Evolutionary conservation across 92 coral and sea anemone genomes (phyloP).

Genomic region (Paragorgia papillata): DNA sequence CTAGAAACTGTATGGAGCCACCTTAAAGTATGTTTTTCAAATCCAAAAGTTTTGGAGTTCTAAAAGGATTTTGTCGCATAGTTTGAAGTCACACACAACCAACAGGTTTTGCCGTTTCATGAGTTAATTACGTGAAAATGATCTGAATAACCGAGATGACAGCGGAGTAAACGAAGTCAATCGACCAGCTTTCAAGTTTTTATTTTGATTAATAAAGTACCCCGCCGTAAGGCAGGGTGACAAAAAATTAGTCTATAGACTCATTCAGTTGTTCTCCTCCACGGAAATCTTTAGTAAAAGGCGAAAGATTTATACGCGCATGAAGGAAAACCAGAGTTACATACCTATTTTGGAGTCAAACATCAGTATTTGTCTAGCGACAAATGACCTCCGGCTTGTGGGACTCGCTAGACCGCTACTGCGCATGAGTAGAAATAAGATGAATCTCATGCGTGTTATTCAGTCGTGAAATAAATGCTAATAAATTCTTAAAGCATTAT

Average conservation of each 20-base stretch:
- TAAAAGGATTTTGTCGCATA: too few relatives aligned
- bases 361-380: not conserved
- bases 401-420: not conserved
- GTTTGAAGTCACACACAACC: too few relatives aligned
- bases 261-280: constrained; percentile 88
- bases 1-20: too few relatives aligned
- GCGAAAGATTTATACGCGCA: constrained; percentile 60
- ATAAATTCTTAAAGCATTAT: not conserved
- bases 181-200: not conserved
- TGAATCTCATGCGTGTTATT: not conserved
- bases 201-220: constrained; percentile 26
- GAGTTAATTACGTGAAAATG: too few relatives aligned
- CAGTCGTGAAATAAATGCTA: not conserved
- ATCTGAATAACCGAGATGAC: too few relatives aligned
- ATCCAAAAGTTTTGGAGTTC: too few relatives aligned
- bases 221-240: constrained; percentile 95
- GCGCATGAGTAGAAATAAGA: not conserved
- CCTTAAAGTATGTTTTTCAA: too few relatives aligned
- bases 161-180: too few relatives aligned
- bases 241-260: constrained; percentile 95
- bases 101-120: too few relatives aligned
- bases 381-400: not conserved
- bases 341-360: not conserved
- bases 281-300: constrained; percentile 92
- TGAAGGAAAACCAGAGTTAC: constrained; percentile 28